Evolutionary conservation across 2,797 vertebrate genomes (phyloP).

Genomic region (Masticophis lateralis): DNA sequence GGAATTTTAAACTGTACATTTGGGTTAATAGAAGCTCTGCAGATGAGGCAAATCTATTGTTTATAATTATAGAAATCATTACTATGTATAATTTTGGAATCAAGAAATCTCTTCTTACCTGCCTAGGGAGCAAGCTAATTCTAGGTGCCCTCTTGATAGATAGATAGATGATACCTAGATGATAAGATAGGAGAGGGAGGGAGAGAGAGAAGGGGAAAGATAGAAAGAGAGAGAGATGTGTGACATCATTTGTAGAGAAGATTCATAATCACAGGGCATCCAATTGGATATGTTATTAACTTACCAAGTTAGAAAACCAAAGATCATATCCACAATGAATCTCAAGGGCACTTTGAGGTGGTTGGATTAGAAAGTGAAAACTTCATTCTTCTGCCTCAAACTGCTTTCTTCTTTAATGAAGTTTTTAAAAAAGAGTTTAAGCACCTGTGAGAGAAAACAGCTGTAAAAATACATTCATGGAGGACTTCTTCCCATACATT

Average conservation of each 20-base stretch:
- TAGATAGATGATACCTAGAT: neutral
- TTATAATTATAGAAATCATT: neutral
- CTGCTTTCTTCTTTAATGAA: neutral
- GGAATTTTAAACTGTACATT: neutral
- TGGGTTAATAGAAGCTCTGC: neutral
- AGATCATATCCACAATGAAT: neutral
- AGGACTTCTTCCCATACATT: neutral
- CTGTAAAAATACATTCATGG: neutral
- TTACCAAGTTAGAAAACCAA: neutral
- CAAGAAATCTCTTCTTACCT: neutral
- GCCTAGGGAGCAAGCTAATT: neutral
- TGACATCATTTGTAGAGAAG: neutral
- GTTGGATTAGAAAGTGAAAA: neutral
- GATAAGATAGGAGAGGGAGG: no score
- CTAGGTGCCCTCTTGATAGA: neutral
- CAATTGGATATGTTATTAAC: neutral
- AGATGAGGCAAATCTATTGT: neutral
- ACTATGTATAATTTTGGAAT: neutral
- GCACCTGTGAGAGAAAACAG: neutral
- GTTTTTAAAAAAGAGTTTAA: neutral
- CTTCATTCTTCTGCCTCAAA: neutral
- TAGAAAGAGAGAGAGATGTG: no score
- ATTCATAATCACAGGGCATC: neutral
- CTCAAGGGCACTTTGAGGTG: neutral
- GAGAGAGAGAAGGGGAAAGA: no score